Conservation (phyloP, 1,140 invertebrate species). For the Drosophila pandora region DNA sequence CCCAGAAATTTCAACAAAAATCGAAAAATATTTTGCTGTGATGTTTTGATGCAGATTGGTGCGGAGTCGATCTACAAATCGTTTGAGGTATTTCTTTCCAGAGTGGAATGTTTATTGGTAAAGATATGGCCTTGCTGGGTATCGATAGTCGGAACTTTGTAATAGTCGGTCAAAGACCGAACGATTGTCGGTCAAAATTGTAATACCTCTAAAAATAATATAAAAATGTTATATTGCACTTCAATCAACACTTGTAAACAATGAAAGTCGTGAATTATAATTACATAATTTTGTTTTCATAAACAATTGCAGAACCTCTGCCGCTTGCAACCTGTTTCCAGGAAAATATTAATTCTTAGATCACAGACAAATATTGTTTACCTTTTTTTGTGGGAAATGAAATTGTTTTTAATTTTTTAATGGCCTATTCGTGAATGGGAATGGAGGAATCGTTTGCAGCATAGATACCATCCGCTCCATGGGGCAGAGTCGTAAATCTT, state of each 20-base stretch:
- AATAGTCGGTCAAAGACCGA: too few species aligned
- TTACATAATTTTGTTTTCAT: neutral
- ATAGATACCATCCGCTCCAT: neutral
- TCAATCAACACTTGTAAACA: neutral
- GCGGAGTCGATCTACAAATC: too few species aligned
- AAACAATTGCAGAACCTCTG: too few species aligned
- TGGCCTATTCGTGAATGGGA: slow-evolving; percentile 19
- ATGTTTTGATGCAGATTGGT: too few species aligned
- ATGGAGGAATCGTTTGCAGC: slow-evolving; percentile 9
- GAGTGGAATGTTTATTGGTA: too few species aligned
- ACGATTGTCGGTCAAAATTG: too few species aligned
- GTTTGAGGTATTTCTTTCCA: too few species aligned
- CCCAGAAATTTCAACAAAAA: too few species aligned
- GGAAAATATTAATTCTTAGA: neutral
- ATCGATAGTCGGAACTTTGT: too few species aligned
- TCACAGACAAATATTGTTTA: slow-evolving; percentile 31
- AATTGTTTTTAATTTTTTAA: slow-evolving; percentile 13
- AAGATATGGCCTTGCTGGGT: too few species aligned
- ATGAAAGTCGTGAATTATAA: neutral
- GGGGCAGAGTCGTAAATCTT: slow-evolving; percentile 22
- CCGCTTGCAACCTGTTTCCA: neutral
- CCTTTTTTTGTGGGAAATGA: neutral
- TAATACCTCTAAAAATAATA: too few species aligned
- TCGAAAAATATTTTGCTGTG: too few species aligned
- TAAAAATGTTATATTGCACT: neutral